Conservation (phyloP, 1,140 invertebrate genomes). For the Drosophila ficusphila region DNA sequence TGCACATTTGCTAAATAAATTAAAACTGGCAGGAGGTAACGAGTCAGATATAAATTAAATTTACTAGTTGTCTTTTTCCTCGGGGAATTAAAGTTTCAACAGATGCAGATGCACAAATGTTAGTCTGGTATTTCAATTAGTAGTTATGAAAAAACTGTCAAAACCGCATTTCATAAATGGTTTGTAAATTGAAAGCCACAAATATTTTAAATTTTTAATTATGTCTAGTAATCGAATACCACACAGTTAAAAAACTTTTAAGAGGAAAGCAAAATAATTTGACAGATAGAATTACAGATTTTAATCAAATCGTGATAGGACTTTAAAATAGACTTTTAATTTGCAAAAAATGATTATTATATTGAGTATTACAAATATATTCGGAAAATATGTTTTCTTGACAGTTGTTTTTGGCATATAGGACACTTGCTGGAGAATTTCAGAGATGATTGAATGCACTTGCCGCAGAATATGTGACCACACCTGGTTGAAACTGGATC, state of each 20-base stretch:
- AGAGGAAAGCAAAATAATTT: background rate
- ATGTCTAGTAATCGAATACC: background rate
- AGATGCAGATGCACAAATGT: background rate
- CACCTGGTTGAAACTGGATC: slow-evolving; percentile 3
- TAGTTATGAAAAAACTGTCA: slow-evolving; percentile 11
- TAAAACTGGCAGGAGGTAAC: slow-evolving; percentile 9
- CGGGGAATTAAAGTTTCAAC: background rate
- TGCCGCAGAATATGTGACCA: slow-evolving; percentile 10
- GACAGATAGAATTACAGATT: background rate
- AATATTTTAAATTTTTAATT: background rate
- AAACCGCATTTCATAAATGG: slow-evolving; percentile 10
- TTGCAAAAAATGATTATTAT: no score
- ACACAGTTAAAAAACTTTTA: background rate
- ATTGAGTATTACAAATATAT: background rate
- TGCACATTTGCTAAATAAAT: slow-evolving; percentile 4
- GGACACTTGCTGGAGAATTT: background rate
- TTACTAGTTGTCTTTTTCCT: no score
- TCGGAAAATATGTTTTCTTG: background rate
- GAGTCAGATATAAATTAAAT: background rate
- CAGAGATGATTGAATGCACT: background rate
- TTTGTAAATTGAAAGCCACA: background rate
- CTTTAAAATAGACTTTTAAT: no score
- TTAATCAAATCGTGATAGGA: no score
- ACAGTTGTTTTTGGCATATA: background rate
- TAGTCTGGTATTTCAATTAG: background rate